These are phyloP conservation scores for Magallana gigas DNA, from an alignment of 1,140 invertebrate genomes.

Conservation along the genomic window DNA sequence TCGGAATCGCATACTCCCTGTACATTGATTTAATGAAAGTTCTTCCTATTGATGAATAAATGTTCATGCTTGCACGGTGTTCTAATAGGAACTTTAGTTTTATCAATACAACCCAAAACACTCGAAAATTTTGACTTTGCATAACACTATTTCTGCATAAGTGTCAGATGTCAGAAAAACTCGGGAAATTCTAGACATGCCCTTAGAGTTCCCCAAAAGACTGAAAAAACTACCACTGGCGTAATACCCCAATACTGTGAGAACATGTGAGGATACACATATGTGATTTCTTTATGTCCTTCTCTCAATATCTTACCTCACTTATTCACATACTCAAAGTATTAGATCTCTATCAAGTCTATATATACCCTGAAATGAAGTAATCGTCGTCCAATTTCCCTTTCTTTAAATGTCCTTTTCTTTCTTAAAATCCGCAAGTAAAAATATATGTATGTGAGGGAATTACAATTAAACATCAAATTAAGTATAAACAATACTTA, in stretches of 20 bases:
- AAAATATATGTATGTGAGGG: neutral
- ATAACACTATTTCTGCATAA: neutral
- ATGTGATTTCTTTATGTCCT: neutral
- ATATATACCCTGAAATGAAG: neutral
- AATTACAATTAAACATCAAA: no score
- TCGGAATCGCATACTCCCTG: no score
- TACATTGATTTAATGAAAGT: no score
- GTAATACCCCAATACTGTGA: conserved; percentile 51
- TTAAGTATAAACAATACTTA: no score
- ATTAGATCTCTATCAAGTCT: neutral
- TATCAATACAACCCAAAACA: no score
- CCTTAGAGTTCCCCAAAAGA: conserved; percentile 49
- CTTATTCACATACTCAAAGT: neutral
- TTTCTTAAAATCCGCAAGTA: neutral
- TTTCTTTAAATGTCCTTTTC: neutral
- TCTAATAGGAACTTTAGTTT: no score
- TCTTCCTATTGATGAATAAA: no score
- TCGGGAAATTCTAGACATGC: conserved; percentile 41
- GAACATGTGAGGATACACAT: neutral
- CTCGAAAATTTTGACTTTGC: conserved; percentile 69
- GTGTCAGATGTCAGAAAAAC: neutral
- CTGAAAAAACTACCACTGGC: neutral
- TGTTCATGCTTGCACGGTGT: no score
- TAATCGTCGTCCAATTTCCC: neutral
- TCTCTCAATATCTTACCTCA: neutral